Evolutionary conservation across 2,888 invertebrate species (phyloP), one percentile per base, ranked within the genome.

Genomic region (Sinodicranocentrus sp.): DNA sequence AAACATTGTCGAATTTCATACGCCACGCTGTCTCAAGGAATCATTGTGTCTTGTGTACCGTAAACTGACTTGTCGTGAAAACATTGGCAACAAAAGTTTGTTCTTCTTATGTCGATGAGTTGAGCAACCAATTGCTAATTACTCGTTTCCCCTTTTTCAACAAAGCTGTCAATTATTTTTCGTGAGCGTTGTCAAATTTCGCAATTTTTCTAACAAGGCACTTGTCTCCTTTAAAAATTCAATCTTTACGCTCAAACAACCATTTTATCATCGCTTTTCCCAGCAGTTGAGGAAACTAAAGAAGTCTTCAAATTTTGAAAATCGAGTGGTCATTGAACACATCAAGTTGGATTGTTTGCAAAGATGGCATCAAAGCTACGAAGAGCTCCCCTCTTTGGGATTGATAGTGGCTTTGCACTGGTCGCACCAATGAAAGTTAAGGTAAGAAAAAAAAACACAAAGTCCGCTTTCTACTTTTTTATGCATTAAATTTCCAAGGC

Each of bases 311-410:
- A 5, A 10, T 48, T n/a, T 48, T 6, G 48, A n/a, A 57, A 57
- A 8, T 25, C 6, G 21, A 57, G 25, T 10, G 25, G 57, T 23
- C 57, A 57, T 26, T 61, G 21, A 13, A n/a, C n/a, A n/a, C n/a
- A n/a, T n/a, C n/a, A n/a, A n/a, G n/a, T n/a, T n/a, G n/a, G n/a
- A 33, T 33, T 33, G 33, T 48, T 10, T 44, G 63, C 23, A 44
- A 85, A 63, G 48, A 91, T 91, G 91, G 90, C 91, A 63, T 92
- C 91, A 21, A 92, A 91, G 89, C 88, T 92, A 68, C 89, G 91
- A 83, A 89, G 91, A 85, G 90, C 91, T 0, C 91, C 91, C 3
- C 88, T 91, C 33, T 91, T 90, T 90, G 90, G 89, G 65, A 89
- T 89, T 61, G 90, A 90, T 84, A 89, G 89, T 78, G 89, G 89